These are phyloP conservation scores for Dascyllus trimaculatus DNA, from an alignment of 2,113 vertebrate species.

Conservation along the genomic window DNA sequence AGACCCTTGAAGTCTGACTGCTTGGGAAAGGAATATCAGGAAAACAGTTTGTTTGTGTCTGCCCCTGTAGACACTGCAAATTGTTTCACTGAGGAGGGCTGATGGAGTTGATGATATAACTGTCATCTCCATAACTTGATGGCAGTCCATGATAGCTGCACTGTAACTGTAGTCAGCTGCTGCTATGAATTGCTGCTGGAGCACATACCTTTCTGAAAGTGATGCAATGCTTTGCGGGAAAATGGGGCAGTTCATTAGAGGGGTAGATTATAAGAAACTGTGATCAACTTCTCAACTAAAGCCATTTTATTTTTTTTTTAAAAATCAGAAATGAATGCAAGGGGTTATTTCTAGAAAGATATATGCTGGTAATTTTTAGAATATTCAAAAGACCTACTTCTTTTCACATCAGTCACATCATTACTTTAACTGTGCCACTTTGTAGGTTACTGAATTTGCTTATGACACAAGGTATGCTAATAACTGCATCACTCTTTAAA, in stretches of 20 bases:
- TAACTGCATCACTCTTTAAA: constrained; percentile 49
- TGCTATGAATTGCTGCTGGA: constrained; percentile 33
- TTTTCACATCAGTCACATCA: constrained; percentile 20
- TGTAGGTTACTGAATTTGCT: constrained; percentile 49
- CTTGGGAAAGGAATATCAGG: constrained; percentile 68
- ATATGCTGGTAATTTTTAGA: constrained; percentile 21
- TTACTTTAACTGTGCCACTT: constrained; percentile 41
- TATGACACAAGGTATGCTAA: constrained; percentile 47
- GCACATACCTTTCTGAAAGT: constrained; percentile 38
- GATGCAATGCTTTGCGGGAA: constrained; percentile 39
- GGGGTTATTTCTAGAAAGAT: constrained; percentile 30
- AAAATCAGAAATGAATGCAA: constrained; percentile 6
- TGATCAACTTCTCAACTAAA: constrained; percentile 37
- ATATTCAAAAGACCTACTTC: constrained; percentile 24
- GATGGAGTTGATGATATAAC: constrained; percentile 76
- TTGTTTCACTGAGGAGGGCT: constrained; percentile 69
- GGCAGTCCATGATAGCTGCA: constrained; percentile 61
- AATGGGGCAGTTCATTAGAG: constrained; percentile 49
- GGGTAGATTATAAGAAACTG: constrained; percentile 39
- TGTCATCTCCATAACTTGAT: constrained; percentile 76
- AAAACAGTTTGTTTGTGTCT: constrained; percentile 76
- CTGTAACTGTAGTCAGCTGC: constrained; percentile 49
- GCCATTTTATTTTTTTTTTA: constrained; percentile 7
- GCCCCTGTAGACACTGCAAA: constrained; percentile 67
- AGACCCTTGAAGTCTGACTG: constrained; percentile 51